Percentiles rank a stretch among this genome's conserved stretches.
Conservation (phyloP, 2,888 invertebrate genomes). For the Adela reaumurella region DNA sequence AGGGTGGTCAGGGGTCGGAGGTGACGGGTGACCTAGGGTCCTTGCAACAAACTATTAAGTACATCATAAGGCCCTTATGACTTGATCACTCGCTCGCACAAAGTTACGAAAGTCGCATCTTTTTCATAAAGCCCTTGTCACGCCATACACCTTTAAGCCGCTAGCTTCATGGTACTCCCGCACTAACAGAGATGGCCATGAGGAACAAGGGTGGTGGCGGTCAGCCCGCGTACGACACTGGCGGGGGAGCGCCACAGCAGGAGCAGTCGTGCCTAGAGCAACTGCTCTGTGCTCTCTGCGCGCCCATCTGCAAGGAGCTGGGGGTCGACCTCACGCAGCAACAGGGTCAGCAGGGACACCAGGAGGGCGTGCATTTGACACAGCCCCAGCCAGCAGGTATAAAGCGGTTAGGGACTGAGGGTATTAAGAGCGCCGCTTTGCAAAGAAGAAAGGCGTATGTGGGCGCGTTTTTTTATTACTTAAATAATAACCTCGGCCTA, state of each 20-base stretch:
- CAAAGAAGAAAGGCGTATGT: no score
- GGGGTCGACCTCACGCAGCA: conserved; percentile 34
- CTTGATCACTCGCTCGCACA: no score
- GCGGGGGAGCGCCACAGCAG: conserved; percentile 16
- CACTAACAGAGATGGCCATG: conserved; percentile 36
- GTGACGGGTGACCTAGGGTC: no score
- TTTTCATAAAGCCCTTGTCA: no score
- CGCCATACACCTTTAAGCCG: no score
- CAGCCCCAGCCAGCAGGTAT: conserved; percentile 28
- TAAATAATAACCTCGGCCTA: no score
- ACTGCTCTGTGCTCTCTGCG: conserved; percentile 42
- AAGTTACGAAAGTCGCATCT: no score
- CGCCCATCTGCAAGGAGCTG: conserved; percentile 49
- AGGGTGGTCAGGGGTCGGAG: no score
- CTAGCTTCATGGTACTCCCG: background rate
- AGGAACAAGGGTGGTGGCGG: conserved; percentile 14
- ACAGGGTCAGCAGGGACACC: conserved; percentile 17
- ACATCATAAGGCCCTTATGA: no score
- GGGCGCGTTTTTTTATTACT: no score
- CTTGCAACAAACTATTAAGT: no score
- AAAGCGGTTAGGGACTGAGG: conserved; percentile 18
- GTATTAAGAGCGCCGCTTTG: background rate
- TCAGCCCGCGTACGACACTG: conserved; percentile 34
- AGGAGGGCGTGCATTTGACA: conserved; percentile 31
- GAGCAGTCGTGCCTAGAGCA: conserved; percentile 42